Evolutionary conservation across 2,888 invertebrate species (phyloP).

Genomic region (Eugnorisma glareosa): DNA sequence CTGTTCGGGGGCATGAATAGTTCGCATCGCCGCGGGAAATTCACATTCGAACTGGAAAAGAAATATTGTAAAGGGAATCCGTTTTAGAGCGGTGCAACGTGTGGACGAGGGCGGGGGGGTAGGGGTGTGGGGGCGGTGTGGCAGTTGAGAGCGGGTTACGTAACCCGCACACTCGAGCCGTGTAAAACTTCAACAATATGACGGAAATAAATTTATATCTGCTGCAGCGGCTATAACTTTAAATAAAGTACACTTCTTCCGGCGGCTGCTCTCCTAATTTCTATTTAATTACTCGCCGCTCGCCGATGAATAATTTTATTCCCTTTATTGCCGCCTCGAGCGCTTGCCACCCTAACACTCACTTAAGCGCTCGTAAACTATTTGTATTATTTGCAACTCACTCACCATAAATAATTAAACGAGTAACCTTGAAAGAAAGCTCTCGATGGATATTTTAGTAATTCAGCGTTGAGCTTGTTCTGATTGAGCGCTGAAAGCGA

Average conservation of each 20-base stretch:
- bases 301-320: constrained; percentile 60
- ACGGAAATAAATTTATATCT: constrained; percentile 69
- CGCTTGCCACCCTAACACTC: constrained; percentile 41
- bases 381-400: constrained; percentile 55
- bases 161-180: constrained; percentile 51
- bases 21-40: constrained; percentile 74
- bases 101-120: constrained; percentile 3
- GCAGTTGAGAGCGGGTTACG: constrained; percentile 37
- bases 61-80: constrained; percentile 77
- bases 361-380: constrained; percentile 61
- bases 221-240: constrained; percentile 56
- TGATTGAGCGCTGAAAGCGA: background rate
- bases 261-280: constrained; percentile 56
- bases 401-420: constrained; percentile 33
- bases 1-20: constrained; percentile 71
- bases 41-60: constrained; percentile 77
- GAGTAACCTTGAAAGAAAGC: constrained; percentile 35
- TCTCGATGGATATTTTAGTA: background rate
- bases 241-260: constrained; percentile 42
- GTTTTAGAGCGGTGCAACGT: constrained; percentile 67
- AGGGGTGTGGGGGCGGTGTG: background rate
- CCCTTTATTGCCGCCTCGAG: constrained; percentile 42
- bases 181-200: constrained; percentile 69
- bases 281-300: constrained; percentile 64
- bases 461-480: background rate